These are phyloP conservation scores for Caenorhabditis elegans DNA, from an alignment of 1,140 invertebrate genomes.

Conservation along the genomic window WBcel235 BX284605.5:1277001-1277500, in stretches of 20 bases:
- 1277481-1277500: conserved; percentile 29
- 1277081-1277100: conserved; percentile 36
- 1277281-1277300: conserved; percentile 21
- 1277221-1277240: conserved; percentile 43
- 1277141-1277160: not conserved
- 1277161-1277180: conserved; percentile 46
- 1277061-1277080: conserved; percentile 42
- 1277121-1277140: conserved; percentile 37
- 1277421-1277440: conserved; percentile 68
- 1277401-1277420: conserved; percentile 69
- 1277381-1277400: conserved; percentile 67
- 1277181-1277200: conserved; percentile 37
- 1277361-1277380: conserved; percentile 66
- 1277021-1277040: conserved; percentile 47
- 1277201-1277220: conserved; percentile 33
- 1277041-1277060: conserved; percentile 53
- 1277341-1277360: not conserved
- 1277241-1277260: conserved; percentile 38
- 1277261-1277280: not conserved
- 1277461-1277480: not conserved
- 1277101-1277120: not conserved
- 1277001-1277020: conserved; percentile 44
- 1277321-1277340: conserved; percentile 8
- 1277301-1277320: conserved; percentile 27
- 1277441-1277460: not conserved